Evolutionary conservation across 2,888 invertebrate species (phyloP).

Genomic region (Psococerastis gibbosa): DNA sequence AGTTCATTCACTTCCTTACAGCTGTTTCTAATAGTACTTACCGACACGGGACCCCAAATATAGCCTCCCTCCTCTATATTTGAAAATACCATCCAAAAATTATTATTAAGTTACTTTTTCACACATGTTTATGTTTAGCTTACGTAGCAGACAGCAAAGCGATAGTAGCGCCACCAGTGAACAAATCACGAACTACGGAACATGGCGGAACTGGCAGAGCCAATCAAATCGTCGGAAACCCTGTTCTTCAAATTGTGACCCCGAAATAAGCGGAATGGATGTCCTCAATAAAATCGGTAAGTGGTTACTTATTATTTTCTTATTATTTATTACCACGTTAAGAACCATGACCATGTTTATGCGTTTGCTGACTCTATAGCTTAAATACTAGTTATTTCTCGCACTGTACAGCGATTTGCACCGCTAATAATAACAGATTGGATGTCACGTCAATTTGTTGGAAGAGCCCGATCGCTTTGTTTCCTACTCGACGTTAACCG

Average conservation of each 20-base stretch:
- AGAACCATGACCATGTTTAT: slow-evolving; percentile 2
- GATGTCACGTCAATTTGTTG: too few relatives aligned
- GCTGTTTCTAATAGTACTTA: too few relatives aligned
- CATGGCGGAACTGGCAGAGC: slow-evolving; percentile 14
- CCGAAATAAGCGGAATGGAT: slow-evolving; percentile 13
- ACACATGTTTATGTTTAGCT: neutral
- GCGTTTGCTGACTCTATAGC: neutral
- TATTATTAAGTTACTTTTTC: neutral
- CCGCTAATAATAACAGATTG: too few relatives aligned
- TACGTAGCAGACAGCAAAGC: neutral
- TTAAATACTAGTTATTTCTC: too few relatives aligned
- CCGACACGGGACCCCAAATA: too few relatives aligned
- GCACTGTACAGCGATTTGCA: too few relatives aligned
- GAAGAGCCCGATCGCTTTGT: too few relatives aligned
- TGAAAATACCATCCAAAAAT: neutral
- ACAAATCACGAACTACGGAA: neutral
- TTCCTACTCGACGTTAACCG: too few relatives aligned
- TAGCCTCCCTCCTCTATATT: neutral
- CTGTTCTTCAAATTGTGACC: slow-evolving; percentile 19
- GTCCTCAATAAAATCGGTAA: slow-evolving; percentile 7
- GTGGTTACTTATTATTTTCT: slow-evolving; percentile 9
- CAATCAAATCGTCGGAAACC: slow-evolving; percentile 19
- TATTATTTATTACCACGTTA: neutral
- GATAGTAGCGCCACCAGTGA: neutral
- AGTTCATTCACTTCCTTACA: too few relatives aligned